phyloP scores from a whole-genome alignment of 2,888 invertebrate species.

The Tanytarsus gracilentus region DNA sequence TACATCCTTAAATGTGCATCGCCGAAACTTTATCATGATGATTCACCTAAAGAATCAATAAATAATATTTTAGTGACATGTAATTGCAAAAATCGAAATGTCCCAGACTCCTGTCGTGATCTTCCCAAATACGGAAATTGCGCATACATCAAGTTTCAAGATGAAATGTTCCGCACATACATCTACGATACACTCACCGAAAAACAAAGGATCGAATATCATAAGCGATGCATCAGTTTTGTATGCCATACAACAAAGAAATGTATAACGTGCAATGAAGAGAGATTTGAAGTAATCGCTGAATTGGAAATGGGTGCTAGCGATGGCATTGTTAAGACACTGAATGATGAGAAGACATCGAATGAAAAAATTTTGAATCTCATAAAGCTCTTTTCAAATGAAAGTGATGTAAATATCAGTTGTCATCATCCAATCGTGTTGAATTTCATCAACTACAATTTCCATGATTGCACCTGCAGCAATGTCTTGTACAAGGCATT shows the following conservation, averaged over 20 bases:
- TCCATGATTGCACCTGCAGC: constrained; percentile 51
- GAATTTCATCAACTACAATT: constrained; percentile 37
- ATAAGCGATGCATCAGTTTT: constrained; percentile 50
- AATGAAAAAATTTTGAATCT: not conserved
- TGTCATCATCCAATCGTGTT: constrained; percentile 3
- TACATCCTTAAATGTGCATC: constrained; percentile 53
- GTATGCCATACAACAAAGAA: constrained; percentile 50
- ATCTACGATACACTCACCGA: constrained; percentile 56
- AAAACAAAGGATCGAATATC: constrained; percentile 51
- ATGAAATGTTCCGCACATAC: constrained; percentile 49
- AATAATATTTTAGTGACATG: constrained; percentile 35
- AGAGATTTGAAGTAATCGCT: constrained; percentile 42
- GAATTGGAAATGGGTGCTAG: constrained; percentile 3
- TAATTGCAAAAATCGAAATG: constrained; percentile 41
- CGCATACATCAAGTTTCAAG: constrained; percentile 52
- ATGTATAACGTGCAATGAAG: constrained; percentile 50
- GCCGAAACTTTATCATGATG: constrained; percentile 46
- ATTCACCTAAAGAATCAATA: constrained; percentile 32
- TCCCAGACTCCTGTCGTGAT: constrained; percentile 43
- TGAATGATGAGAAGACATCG: not conserved
- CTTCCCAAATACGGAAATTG: constrained; percentile 55
- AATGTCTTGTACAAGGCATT: constrained; percentile 50
- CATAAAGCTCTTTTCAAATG: too few relatives aligned
- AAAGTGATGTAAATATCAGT: not conserved
- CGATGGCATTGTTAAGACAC: constrained; percentile 37